Conservation (phyloP, 2,888 invertebrate genomes). For the Synergus itoensis region DNA sequence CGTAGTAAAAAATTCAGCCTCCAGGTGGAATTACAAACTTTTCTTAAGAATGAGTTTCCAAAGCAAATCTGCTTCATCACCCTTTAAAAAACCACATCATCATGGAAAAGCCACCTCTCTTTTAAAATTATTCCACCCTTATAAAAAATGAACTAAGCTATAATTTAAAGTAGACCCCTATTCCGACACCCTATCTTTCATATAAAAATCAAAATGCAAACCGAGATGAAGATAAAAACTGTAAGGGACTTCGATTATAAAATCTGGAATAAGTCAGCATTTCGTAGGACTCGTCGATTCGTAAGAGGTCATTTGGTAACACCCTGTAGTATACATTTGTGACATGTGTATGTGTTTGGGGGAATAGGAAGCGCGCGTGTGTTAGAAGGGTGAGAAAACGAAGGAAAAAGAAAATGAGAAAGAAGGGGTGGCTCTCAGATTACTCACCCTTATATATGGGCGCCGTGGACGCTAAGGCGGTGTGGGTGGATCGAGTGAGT, state of each 20-base stretch:
- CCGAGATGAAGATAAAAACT: neutral
- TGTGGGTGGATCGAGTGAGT: conserved; percentile 53
- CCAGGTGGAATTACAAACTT: no score
- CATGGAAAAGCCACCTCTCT: no score
- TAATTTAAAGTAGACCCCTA: no score
- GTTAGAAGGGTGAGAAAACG: conserved; percentile 58
- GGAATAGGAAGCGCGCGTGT: conserved; percentile 49
- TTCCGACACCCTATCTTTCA: no score
- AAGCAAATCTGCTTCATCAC: no score
- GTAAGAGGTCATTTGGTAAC: conserved; percentile 38
- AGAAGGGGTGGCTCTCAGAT: conserved; percentile 63
- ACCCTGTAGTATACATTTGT: conserved; percentile 42
- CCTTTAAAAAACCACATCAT: no score
- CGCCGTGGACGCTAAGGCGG: conserved; percentile 64
- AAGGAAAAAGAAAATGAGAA: conserved; percentile 56
- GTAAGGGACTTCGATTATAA: neutral
- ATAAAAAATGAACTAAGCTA: no score
- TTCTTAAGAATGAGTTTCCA: no score
- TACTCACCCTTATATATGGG: conserved; percentile 75
- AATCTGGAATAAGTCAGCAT: conserved; percentile 24
- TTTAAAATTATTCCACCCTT: no score
- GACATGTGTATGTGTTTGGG: conserved; percentile 39
- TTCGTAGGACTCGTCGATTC: conserved; percentile 9
- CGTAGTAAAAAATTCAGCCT: no score
- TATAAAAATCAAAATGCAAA: no score